Evolutionary conservation across 2,113 vertebrate genomes (phyloP).

Genomic region (Climacteris rufus): DNA sequence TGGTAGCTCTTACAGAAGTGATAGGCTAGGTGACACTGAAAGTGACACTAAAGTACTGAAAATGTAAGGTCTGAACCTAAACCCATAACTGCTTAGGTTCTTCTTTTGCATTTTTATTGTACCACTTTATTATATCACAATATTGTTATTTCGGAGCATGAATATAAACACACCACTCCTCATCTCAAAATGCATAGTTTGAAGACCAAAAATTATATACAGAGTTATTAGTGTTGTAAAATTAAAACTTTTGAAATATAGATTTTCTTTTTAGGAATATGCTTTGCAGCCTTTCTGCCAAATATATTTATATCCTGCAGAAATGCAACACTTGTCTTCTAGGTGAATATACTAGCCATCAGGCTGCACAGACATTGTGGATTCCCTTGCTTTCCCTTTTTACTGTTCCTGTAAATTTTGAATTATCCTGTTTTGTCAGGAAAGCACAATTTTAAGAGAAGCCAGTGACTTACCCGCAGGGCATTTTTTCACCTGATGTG

Average conservation of each 20-base stretch:
- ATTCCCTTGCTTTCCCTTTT: neutral
- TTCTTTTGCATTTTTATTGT: neutral
- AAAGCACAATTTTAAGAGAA: neutral
- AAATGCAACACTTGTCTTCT: neutral
- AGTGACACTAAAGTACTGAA: neutral
- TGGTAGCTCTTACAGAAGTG: neutral
- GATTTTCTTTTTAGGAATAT: neutral
- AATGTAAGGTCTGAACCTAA: neutral
- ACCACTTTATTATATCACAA: neutral
- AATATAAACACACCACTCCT: accelerated
- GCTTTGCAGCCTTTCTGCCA: neutral
- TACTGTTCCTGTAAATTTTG: neutral
- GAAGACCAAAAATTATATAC: neutral
- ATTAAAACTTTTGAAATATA: neutral
- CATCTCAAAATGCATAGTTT: neutral
- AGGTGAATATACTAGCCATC: neutral
- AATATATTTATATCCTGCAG: neutral
- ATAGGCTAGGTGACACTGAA: neutral
- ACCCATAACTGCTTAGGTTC: neutral
- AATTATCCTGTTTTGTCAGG: neutral
- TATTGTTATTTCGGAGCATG: neutral
- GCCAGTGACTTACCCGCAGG: neutral
- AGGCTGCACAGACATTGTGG: neutral
- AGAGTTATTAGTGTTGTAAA: neutral
- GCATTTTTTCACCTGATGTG: neutral